Conservation (phyloP, 2,888 invertebrate species). For the Drosophila antonietae region DNA sequence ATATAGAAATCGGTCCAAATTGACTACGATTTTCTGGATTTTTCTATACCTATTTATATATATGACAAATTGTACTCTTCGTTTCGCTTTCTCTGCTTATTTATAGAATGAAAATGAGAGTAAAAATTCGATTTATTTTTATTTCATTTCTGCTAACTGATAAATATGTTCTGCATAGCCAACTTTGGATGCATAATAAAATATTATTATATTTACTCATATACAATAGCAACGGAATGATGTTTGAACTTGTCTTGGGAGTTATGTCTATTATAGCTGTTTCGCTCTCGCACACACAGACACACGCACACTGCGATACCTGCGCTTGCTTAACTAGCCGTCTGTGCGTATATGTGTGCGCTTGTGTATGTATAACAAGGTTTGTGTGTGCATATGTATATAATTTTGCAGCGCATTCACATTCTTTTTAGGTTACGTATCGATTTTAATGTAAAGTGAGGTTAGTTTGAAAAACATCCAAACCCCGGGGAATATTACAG, state of each 20-base stretch:
- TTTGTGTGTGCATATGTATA: constrained; percentile 37
- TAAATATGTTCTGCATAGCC: constrained; percentile 9
- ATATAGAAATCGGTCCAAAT: background rate
- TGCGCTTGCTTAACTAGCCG: constrained; percentile 25
- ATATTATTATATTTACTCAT: background rate
- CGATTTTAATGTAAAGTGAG: constrained; percentile 70
- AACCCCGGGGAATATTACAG: constrained; percentile 14
- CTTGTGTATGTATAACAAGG: constrained; percentile 53
- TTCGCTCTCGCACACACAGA: constrained; percentile 51
- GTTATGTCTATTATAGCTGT: constrained; percentile 59
- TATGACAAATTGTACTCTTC: background rate
- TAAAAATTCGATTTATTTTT: constrained; percentile 8
- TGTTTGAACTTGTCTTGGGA: constrained; percentile 35
- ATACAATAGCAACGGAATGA: background rate
- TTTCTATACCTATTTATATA: background rate
- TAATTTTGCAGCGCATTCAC: constrained; percentile 66
- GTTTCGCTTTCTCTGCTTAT: constrained; percentile 10
- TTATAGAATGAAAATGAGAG: constrained; percentile 13
- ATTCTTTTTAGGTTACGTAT: constrained; percentile 80
- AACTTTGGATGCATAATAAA: background rate
- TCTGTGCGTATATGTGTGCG: constrained; percentile 36
- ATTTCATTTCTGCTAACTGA: constrained; percentile 6
- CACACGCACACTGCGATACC: constrained; percentile 20
- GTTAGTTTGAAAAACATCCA: constrained; percentile 60
- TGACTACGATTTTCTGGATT: constrained; percentile 2